These are phyloP conservation scores for Danaus chrysippus DNA, from an alignment of 2,888 invertebrate species.

Conservation along the genomic window DNA sequence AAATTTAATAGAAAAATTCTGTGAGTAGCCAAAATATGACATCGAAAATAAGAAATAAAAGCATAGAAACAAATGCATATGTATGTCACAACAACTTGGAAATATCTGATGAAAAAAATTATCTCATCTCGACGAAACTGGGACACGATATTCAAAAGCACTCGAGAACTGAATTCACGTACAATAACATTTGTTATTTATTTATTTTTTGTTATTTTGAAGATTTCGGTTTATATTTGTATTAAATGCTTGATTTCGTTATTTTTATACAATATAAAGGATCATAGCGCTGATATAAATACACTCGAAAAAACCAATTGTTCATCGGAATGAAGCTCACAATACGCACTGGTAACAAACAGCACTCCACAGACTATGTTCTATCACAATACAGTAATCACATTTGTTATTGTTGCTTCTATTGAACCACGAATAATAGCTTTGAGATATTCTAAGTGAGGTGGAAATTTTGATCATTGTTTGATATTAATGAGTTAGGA, in stretches of 20 bases:
- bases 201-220: not conserved
- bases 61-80: not conserved
- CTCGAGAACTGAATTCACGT: not conserved
- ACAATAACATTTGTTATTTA: not conserved
- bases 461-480: constrained; percentile 1
- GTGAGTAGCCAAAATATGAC: not conserved
- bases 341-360: not conserved
- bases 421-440: constrained; percentile 5
- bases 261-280: constrained; percentile 4
- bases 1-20: not conserved
- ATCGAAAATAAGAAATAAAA: not conserved
- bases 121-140: not conserved
- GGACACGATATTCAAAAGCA: constrained; percentile 2
- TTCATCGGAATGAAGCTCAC: not conserved
- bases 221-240: constrained; percentile 1
- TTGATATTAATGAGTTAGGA: not conserved
- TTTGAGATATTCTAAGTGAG: constrained; percentile 5
- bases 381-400: constrained; percentile 1
- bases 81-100: not conserved
- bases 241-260: constrained; percentile 1
- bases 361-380: not conserved
- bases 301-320: not conserved
- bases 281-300: not conserved
- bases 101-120: constrained; percentile 2
- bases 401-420: not conserved